Percentiles rank a stretch among this genome's conserved stretches.
Evolutionary conservation across 35 echinoderm and acorn worm genomes (phyloP).

Genomic region (Apostichopus japonicus): DNA sequence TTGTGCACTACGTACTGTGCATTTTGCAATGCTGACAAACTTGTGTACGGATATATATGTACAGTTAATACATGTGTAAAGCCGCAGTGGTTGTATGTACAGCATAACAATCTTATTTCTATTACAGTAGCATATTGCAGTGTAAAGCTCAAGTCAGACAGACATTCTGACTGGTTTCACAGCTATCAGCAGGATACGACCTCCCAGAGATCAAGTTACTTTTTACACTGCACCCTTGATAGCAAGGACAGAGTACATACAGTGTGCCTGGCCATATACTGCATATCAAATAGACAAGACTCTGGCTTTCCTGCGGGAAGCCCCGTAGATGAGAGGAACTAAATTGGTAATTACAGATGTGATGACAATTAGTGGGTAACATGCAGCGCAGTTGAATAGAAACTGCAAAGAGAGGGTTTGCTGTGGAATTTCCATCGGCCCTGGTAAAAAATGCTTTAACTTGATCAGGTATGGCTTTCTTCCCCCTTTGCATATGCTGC

Average conservation of each 20-base stretch:
- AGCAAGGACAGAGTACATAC: no score
- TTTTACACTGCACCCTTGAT: background rate
- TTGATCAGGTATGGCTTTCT: background rate
- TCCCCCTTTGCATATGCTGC: no score
- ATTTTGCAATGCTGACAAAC: background rate
- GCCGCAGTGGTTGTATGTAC: no score
- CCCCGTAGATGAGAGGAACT: slow-evolving; percentile 5
- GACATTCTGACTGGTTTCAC: slow-evolving; percentile 5
- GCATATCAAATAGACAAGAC: no score
- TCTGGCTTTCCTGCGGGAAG: background rate
- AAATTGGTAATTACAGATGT: slow-evolving; percentile 52
- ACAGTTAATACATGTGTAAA: no score
- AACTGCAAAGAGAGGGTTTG: background rate
- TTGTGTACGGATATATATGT: background rate
- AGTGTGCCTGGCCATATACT: no score
- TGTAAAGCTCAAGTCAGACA: background rate
- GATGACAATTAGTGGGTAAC: slow-evolving; percentile 24
- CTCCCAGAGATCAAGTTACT: slow-evolving; percentile 38
- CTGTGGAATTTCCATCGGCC: slow-evolving; percentile 22
- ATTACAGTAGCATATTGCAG: background rate
- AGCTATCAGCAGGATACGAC: slow-evolving; percentile 7
- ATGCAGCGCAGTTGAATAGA: slow-evolving; percentile 26
- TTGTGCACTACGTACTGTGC: no score
- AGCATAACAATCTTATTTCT: no score
- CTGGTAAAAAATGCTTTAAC: background rate